phyloP scores from a whole-genome alignment of 2,797 vertebrate genomes.

The Ctenopoma multispine region DNA sequence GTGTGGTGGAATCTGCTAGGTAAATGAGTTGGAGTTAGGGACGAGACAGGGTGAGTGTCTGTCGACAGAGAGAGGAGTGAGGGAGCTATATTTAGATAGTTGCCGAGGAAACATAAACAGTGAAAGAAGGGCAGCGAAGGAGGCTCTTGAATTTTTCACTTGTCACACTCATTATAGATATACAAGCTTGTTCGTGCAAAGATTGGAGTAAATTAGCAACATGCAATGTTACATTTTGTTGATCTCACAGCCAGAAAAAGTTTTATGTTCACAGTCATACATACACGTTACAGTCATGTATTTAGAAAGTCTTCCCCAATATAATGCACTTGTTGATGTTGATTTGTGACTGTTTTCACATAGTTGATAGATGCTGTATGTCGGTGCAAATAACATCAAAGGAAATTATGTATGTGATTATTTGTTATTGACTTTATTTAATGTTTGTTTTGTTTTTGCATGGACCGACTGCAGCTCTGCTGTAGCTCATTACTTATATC shows the following conservation, averaged over 20 bases:
- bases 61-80: slow-evolving; percentile 10
- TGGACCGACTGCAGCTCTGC: not conserved
- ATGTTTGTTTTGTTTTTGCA: not conserved
- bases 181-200: slow-evolving; percentile 3
- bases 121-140: not conserved
- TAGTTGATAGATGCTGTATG: not conserved
- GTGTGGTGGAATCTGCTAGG: slow-evolving; percentile 55
- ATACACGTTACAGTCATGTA: too few relatives aligned
- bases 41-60: slow-evolving; percentile 6
- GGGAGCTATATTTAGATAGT: slow-evolving; percentile 45
- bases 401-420: not conserved
- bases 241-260: not conserved
- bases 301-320: too few relatives aligned
- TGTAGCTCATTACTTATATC: not conserved
- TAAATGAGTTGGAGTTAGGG: slow-evolving; percentile 26
- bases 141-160: slow-evolving; percentile 47
- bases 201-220: slow-evolving; percentile 20
- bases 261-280: too few relatives aligned
- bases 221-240: not conserved
- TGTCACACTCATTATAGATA: slow-evolving; percentile 32
- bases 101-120: slow-evolving; percentile 36
- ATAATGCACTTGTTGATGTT: too few relatives aligned
- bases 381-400: not conserved
- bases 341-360: not conserved
- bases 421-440: not conserved